A percentile compares a stretch with the other conserved stretches of the same genome.
phyloP scores from a whole-genome alignment of 35 echinoderm and acorn worm genomes.

The Eucidaris tribuloides region DNA sequence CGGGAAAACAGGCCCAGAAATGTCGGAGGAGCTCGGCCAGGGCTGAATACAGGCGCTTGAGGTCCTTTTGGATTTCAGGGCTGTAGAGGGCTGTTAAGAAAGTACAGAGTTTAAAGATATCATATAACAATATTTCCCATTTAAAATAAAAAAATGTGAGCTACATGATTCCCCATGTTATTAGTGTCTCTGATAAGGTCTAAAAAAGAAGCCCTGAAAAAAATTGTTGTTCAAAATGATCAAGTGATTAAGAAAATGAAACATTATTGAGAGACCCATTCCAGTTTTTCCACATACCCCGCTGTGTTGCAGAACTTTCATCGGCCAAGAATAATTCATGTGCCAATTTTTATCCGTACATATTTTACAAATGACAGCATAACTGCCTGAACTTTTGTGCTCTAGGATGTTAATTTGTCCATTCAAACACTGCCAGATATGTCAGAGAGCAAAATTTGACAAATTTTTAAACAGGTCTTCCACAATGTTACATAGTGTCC shows the following conservation, averaged over 20 bases:
- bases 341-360: too few species aligned
- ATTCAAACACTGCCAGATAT: too few species aligned
- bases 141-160: background rate
- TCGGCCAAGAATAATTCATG: too few species aligned
- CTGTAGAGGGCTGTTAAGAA: constrained; percentile 71
- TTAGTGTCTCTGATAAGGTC: background rate
- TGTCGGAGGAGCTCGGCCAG: constrained; percentile 73
- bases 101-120: background rate
- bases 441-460: too few species aligned
- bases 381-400: too few species aligned
- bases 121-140: background rate
- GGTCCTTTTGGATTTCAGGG: constrained; percentile 76
- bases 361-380: too few species aligned
- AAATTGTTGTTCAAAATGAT: background rate
- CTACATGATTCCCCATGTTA: background rate
- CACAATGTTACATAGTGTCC: too few species aligned
- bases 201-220: background rate
- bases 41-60: constrained; percentile 66
- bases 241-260: background rate
- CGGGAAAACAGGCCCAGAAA: constrained; percentile 94
- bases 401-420: too few species aligned
- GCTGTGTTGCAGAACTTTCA: too few species aligned
- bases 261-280: too few species aligned
- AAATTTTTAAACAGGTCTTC: too few species aligned
- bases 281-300: too few species aligned